Conservation (phyloP, 2,888 invertebrate species). For the Pollenia labialis region DNA sequence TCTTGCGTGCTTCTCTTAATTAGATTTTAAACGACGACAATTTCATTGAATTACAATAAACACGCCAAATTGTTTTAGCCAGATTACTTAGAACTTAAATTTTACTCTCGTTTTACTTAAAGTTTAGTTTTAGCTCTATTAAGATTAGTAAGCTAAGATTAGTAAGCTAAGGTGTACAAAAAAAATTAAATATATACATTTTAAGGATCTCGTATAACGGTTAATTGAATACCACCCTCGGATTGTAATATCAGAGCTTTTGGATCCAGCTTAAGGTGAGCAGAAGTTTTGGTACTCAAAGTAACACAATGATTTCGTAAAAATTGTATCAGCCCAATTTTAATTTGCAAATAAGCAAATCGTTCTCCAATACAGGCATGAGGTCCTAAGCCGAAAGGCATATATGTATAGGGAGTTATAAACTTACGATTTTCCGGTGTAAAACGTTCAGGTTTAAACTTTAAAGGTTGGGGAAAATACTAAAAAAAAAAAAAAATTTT, state of each 20-base stretch:
- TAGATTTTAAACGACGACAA: constrained; percentile 54
- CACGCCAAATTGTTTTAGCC: constrained; percentile 22
- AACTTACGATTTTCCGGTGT: constrained; percentile 80
- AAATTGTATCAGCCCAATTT: constrained; percentile 82
- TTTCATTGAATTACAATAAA: constrained; percentile 37
- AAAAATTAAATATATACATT: constrained; percentile 28
- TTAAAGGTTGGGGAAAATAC: constrained; percentile 82
- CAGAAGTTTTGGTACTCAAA: constrained; percentile 78
- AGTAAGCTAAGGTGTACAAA: constrained; percentile 31
- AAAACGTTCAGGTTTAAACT: constrained; percentile 83
- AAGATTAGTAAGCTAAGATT: constrained; percentile 43
- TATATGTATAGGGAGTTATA: constrained; percentile 81
- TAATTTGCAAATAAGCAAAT: constrained; percentile 82
- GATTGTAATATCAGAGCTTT: constrained; percentile 82
- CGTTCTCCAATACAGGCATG: constrained; percentile 84
- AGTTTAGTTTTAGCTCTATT: constrained; percentile 19
- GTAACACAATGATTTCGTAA: constrained; percentile 81
- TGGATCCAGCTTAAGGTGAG: constrained; percentile 79
- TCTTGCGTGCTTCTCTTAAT: constrained; percentile 64
- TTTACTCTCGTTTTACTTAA: constrained; percentile 44
- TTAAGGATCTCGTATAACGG: constrained; percentile 80
- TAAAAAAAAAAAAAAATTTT: constrained; percentile 67
- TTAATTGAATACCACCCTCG: constrained; percentile 81
- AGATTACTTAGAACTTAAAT: background rate
- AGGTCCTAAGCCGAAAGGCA: constrained; percentile 84